Base-by-base conservation (phyloP, 2,113 vertebrate species). In the Anguilla japonica region DNA sequence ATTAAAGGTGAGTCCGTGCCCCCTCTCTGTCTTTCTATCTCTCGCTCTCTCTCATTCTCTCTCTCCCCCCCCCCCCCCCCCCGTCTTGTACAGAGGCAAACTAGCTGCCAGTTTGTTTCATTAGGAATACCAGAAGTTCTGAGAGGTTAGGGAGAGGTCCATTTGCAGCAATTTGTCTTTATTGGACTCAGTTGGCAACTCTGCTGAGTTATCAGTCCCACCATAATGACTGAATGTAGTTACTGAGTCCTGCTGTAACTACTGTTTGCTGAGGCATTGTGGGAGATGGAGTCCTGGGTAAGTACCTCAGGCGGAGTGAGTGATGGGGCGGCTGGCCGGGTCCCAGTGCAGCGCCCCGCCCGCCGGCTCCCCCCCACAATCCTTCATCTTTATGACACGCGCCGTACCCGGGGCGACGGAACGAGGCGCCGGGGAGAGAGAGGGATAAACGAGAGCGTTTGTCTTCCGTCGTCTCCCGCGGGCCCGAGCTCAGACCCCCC, bases 301-400 rank as follows among this genome's bases (percentile, higher is more conserved):
- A 46, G 43, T 46, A 2, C 43, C 43, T 46, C 43, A 46, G 43
- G 43, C 43, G 4, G 43, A 46, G 43, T 46, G 43, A 46, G 43
- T 2, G 43, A 46, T 46, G 43, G 43, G 43, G 8, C 4, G 8
- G 43, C 43, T 34, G 43, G 8, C 43, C 8, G 86, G 90, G 86
- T 93, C 88, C 90, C 90, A 90, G 83, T 87, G 89, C 92, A 91
- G 91, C 91, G 83, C 18, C 90, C 89, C 92, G 88, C 87, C 89
- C 92, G 88, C 87, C 92, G 93, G 89, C 92, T 89, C 92, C 88
- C 87, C 86, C 86, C 0, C 90, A 91, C 95, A 96, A 97, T 98
- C 97, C 97, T 96, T 99, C 97, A 97, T 97, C 95, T 91, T 97
- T 97, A 98, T 97, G 97, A 92, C 85, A 89, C 90, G 87, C 97